Evolutionary conservation across 2,888 invertebrate genomes (phyloP).

Genomic region (Catocala nupta): DNA sequence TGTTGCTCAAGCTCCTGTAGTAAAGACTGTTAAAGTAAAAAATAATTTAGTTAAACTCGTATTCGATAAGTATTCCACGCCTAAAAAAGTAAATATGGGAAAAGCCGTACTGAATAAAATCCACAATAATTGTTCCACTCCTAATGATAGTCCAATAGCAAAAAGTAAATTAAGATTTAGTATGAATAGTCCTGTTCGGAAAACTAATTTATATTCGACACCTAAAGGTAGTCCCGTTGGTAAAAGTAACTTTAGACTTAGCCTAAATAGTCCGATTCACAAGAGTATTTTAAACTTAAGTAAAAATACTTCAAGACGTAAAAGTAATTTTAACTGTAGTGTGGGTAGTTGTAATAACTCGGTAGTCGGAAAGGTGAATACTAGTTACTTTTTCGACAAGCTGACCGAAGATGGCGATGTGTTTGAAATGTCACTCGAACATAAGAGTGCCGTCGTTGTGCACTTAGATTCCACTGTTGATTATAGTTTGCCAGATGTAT

Average conservation of each 20-base stretch:
- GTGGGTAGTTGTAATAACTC: conserved; percentile 56
- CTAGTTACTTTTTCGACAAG: conserved; percentile 86
- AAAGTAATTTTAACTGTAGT: conserved; percentile 47
- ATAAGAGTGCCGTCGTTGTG: conserved; percentile 59
- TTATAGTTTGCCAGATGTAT: conserved; percentile 73
- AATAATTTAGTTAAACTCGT: conserved; percentile 73
- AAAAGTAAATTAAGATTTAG: conserved; percentile 42
- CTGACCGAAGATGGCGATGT: conserved; percentile 84
- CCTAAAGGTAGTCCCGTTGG: conserved; percentile 67
- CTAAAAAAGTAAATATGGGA: conserved; percentile 58
- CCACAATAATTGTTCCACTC: conserved; percentile 76
- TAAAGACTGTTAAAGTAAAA: conserved; percentile 71
- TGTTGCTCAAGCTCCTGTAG: conserved; percentile 62
- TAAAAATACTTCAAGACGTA: conserved; percentile 32
- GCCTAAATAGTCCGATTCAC: conserved; percentile 4
- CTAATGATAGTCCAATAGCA: conserved; percentile 67
- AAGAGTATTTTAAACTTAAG: conserved; percentile 1
- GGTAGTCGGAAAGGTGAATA: conserved; percentile 65
- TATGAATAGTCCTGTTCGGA: conserved; percentile 9
- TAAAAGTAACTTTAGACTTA: conserved; percentile 9
- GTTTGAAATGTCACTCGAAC: conserved; percentile 88
- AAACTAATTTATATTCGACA: conserved; percentile 67
- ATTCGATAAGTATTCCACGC: conserved; percentile 68
- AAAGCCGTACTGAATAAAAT: conserved; percentile 61
- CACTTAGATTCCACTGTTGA: conserved; percentile 70